Base-by-base conservation (phyloP, 2,113 vertebrate genomes). In the Cichladusa arquata region DNA sequence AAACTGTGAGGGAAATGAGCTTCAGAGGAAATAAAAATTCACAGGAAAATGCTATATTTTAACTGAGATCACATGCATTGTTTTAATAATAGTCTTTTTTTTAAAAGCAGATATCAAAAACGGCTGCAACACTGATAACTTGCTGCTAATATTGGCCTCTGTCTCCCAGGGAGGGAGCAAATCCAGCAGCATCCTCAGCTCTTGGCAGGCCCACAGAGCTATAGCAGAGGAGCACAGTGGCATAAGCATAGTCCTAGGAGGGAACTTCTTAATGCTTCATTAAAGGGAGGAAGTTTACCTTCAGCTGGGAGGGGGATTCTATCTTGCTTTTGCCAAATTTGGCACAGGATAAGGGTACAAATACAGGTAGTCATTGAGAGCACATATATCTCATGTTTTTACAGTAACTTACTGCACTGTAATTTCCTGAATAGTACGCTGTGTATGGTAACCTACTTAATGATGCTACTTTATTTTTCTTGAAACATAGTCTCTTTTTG, bases 391-490 rank as follows among this genome's bases (percentile, higher is more conserved):
- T 82, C 1, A 0, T 82, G 66, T 51, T 95, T 93, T 88, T 69
- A 92, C 58, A 88, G 80, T 57, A 85, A 90, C 17, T 88, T 85
- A 40, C 6, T 82, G 62, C 53, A 44, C 53, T 38, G 14, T 51
- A 79, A 81, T 90, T 93, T 90, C 71, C 85, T 88, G 61, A 85
- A 60, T 34, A 87, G 22, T 28, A 11, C 31, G 4, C 33, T 6
- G 1, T 38, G 24, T 51, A 44, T 64, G 38, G 74, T 24, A 85
- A 72, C 44, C 26, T 48, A 56, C 40, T 76, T 85, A 29, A 85
- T 92, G 60, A 76, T 40, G 44, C 38, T 58, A 20, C 57, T 67
- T 76, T 80, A 60, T 92, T 94, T 95, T 93, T 67, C 91, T 85
- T 88, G 79, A 95, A 79, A 82, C 85, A 34, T 1, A 82, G 48